Evolutionary conservation across 2,888 invertebrate genomes (phyloP), one percentile per base, ranked within the genome.

Genomic region (Protophormia terraenovae): DNA sequence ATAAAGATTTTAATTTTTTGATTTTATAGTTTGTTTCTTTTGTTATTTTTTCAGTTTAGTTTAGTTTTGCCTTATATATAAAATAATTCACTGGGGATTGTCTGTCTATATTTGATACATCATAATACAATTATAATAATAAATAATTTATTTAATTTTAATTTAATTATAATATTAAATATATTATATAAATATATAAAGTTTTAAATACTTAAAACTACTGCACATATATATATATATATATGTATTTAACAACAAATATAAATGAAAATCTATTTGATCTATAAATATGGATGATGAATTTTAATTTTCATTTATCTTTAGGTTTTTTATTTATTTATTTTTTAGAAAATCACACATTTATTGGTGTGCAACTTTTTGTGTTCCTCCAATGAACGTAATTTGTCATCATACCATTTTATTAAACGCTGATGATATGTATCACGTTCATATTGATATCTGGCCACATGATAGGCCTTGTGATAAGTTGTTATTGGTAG

Each of bases 81-180:
- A 73, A 80, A 76, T 83, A 76, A 67, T 87, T 87, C 87, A 87
- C 87, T 87, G 87, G 87, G 76, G 87, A 87, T 87, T 87, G 87
- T 87, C 87, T 87, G 81, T 84, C 69, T 84, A 80, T 84, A 76
- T 86, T 60, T 58, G 62, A 75, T 79, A 80, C 64, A n/a, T n/a
- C n/a, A 58, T 66, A 67, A 69, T 62, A 64, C 50, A 53, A 76
- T 69, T 35, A 45, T 47, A 58, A 53, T 32, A 72, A 60, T 47
- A 82, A 81, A 72, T 69, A 78, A 69, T 55, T 60, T 47, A 66
- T 64, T 58, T 60, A 32, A 14, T 45, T 50, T 24, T 24, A 47
- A 58, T 55, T 27, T 27, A 6, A 5, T 32, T 32, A 32, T 58
- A 35, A 19, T 58, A 77, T 2, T 24, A 22, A 38, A 62, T 55